Conservation (phyloP, 2,797 vertebrate genomes). For the Loriculus beryllinus region DNA sequence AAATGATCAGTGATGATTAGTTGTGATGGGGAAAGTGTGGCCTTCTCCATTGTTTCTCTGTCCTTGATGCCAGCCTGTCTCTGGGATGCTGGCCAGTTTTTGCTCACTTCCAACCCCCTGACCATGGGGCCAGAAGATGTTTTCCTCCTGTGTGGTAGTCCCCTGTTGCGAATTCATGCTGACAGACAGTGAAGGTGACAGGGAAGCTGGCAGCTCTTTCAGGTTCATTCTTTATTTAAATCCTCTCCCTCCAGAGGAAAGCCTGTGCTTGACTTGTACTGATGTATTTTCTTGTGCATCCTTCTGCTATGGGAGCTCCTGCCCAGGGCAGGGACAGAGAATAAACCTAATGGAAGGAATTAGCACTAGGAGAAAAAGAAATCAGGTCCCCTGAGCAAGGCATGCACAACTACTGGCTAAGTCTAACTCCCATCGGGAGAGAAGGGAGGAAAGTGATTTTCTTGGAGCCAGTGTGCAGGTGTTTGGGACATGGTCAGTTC, state of each 20-base stretch:
- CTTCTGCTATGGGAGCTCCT: neutral
- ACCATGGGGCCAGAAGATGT: neutral
- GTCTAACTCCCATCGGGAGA: neutral
- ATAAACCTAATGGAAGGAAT: neutral
- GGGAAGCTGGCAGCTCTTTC: neutral
- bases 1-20: neutral
- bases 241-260: neutral
- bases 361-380: neutral
- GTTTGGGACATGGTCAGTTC: neutral
- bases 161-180: neutral
- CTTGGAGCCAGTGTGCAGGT: neutral
- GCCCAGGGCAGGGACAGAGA: neutral
- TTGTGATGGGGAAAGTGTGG: neutral
- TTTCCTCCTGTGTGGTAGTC: neutral
- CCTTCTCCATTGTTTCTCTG: neutral
- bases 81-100: neutral
- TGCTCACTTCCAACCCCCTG: neutral
- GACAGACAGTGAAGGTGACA: neutral
- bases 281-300: neutral
- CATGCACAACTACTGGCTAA: neutral
- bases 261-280: neutral
- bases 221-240: constrained; percentile 48
- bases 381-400: neutral
- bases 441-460: neutral
- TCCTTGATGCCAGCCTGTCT: neutral